Evolutionary conservation across 2,888 invertebrate genomes (phyloP), one percentile per base, ranked within the genome.

Genomic region (Drosophila robusta): DNA sequence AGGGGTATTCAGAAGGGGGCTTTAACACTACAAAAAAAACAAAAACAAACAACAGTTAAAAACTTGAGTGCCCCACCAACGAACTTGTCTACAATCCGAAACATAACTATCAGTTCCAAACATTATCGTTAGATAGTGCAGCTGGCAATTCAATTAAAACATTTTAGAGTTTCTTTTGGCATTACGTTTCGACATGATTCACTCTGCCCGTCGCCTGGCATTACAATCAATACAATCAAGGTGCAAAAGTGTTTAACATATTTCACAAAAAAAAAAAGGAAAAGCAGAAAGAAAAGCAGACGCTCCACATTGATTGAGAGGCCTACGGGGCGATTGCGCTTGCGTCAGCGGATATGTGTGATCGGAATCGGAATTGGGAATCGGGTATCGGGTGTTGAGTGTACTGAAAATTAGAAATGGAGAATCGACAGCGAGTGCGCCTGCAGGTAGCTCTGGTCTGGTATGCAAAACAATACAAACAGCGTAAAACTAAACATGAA

Each of bases 311-410:
- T 22, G 38, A 44, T 26, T 26, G 2, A 8, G 3, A 68, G 42
- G 55, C 62, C 45, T 45, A 52, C 2, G 12, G 24, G 8, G n/a
- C 42, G 57, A 29, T 7, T 29, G 18, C 29, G 41, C 38, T 77
- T 77, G 70, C 73, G 76, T 77, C 77, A 77, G 42, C 76, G 76
- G 77, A 77, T 73, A 75, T 77, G 70, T 69, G 51, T 57, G 69
- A 54, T 63, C 42, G 41, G 45, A 74, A 47, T 68, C 29, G 39
- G 61, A 62, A 42, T 60, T 24, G 36, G 14, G 12, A 34, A 47
- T 44, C 2, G 44, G 34, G 54, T 0, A 70, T 68, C 12, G 41
- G 26, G 46, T 45, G 68, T 62, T 38, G 61, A 26, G 47, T 8
- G 54, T 51, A 46, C 63, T 56, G 46, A 29, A 45, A 57, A 63